Evolutionary conservation across 1,140 invertebrate genomes (phyloP).

Genomic region (Holcopasites calliopsidis): DNA sequence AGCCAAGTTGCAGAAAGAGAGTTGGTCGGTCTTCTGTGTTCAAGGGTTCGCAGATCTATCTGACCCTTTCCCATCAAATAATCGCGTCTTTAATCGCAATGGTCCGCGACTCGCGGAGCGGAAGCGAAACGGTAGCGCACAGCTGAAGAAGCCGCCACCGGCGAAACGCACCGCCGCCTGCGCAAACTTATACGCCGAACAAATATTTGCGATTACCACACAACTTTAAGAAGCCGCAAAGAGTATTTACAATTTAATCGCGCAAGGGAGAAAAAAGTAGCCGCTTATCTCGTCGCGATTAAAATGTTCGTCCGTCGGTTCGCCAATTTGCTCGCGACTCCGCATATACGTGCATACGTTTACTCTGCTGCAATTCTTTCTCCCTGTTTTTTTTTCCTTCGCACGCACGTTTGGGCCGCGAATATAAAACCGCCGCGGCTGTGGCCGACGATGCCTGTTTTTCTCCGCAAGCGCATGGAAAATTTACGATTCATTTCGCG

Average conservation of each 20-base stretch:
- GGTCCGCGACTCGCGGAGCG: background rate
- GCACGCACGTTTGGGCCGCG: background rate
- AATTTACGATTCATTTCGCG: conserved; percentile 32
- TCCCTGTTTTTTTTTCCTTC: background rate
- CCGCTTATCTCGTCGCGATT: conserved; percentile 15
- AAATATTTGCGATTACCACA: conserved; percentile 34
- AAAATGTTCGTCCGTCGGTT: conserved; percentile 11
- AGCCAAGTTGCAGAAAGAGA: conserved; percentile 29
- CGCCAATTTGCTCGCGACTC: background rate
- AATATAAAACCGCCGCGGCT: background rate
- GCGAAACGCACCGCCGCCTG: background rate
- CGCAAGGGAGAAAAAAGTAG: background rate
- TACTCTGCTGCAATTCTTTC: background rate
- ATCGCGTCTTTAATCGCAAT: background rate
- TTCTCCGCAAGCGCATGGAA: background rate
- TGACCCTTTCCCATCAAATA: too few relatives aligned
- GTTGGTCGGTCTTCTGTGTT: background rate
- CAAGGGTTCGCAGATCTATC: too few relatives aligned
- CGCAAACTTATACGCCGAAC: background rate
- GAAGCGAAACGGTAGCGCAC: conserved; percentile 26
- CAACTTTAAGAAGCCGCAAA: conserved; percentile 9
- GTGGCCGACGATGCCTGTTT: background rate
- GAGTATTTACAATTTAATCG: background rate
- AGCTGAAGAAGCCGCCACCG: background rate
- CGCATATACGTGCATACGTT: background rate